Evolutionary conservation across 2,797 vertebrate species (phyloP).

Genomic region (Arnoldichthys spilopterus): DNA sequence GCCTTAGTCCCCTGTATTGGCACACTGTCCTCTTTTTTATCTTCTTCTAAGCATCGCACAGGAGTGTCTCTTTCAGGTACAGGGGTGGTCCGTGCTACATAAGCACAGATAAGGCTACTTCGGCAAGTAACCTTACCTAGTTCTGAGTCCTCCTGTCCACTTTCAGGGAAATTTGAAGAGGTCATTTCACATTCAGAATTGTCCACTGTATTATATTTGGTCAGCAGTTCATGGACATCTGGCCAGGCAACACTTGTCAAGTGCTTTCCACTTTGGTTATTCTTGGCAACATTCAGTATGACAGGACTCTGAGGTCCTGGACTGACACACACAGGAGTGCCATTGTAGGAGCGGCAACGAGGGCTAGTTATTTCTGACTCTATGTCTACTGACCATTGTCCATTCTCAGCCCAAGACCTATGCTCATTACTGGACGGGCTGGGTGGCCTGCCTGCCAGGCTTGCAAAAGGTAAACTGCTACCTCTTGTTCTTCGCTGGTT

Average conservation of each 20-base stretch:
- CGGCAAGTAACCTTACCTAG: conserved; percentile 66
- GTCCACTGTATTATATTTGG: conserved; percentile 65
- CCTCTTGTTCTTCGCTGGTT: conserved; percentile 56
- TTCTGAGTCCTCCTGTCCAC: conserved; percentile 62
- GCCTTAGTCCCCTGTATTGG: conserved; percentile 43
- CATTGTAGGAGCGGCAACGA: conserved; percentile 59
- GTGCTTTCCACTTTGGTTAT: conserved; percentile 63
- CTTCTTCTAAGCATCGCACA: conserved; percentile 29
- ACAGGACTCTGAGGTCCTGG: conserved; percentile 58
- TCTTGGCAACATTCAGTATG: conserved; percentile 55
- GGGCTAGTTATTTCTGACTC: conserved; percentile 64
- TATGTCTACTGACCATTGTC: conserved; percentile 59
- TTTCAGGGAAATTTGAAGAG: conserved; percentile 45
- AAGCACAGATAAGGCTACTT: conserved; percentile 78
- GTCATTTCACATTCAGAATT: conserved; percentile 42
- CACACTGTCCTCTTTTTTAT: conserved; percentile 36
- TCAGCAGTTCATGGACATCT: conserved; percentile 72
- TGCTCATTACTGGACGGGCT: conserved; percentile 61
- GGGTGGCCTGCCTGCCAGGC: conserved; percentile 57
- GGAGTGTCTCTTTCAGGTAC: conserved; percentile 44
- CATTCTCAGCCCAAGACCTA: conserved; percentile 66
- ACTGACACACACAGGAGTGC: conserved; percentile 66
- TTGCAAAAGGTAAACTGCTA: conserved; percentile 60
- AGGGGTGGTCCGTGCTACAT: conserved; percentile 61
- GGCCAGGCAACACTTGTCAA: conserved; percentile 75